A percentile compares a stretch with the other conserved stretches of the same genome.
Conservation (phyloP, 2,797 vertebrate species). For the Smutsia gigantea region DNA sequence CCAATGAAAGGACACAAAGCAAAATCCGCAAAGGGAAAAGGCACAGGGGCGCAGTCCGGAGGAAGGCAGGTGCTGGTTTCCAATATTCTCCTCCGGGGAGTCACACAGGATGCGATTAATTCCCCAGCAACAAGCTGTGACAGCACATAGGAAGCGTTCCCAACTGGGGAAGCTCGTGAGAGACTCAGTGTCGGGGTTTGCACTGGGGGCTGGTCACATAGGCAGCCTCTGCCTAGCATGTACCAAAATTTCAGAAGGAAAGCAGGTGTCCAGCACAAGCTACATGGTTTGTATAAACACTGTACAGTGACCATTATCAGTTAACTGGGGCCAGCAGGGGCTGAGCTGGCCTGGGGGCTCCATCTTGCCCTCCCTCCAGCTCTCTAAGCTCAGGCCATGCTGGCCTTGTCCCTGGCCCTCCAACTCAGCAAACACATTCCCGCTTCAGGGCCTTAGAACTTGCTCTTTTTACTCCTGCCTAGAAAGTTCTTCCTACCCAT, state of each 20-base stretch:
- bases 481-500: neutral
- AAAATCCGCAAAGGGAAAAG: neutral
- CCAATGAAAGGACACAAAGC: neutral
- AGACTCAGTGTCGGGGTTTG: too few relatives aligned
- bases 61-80: neutral
- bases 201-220: too few relatives aligned
- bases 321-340: neutral
- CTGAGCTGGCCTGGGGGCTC: neutral
- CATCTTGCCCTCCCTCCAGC: neutral
- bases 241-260: neutral
- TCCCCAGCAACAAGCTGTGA: neutral
- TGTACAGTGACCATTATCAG: neutral
- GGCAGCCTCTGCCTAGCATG: neutral
- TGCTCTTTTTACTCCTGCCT: neutral
- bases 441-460: neutral
- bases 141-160: rapidly evolving
- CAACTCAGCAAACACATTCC: neutral
- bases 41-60: rapidly evolving
- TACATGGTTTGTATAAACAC: neutral
- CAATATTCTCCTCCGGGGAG: neutral
- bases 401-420: too few relatives aligned
- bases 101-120: neutral
- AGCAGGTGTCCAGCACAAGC: neutral
- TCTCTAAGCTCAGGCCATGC: neutral
- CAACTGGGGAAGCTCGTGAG: neutral